Percentiles rank a stretch among this genome's conserved stretches.
Evolutionary conservation across 2,113 vertebrate genomes (phyloP).

Genomic region (Prietella phreatophila): DNA sequence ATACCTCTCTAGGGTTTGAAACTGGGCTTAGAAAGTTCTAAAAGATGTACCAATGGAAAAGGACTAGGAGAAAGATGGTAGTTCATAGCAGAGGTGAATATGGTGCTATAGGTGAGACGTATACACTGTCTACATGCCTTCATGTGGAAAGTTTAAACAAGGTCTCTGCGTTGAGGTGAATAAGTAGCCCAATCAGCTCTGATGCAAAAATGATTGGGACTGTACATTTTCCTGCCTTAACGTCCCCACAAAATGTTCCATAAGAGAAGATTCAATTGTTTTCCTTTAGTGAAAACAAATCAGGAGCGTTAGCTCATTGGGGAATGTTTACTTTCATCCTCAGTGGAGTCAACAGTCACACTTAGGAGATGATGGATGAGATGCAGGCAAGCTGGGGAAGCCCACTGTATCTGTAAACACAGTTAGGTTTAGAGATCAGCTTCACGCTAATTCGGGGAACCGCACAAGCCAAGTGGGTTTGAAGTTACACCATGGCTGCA

Average conservation of each 20-base stretch:
- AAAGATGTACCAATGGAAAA: conserved; percentile 1
- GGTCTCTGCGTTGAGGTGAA: neutral
- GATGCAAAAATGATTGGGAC: neutral
- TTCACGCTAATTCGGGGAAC: conserved; percentile 22
- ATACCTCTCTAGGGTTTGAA: conserved; percentile 66
- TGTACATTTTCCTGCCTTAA: conserved; percentile 11
- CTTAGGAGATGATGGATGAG: conserved; percentile 33
- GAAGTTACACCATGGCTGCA: neutral
- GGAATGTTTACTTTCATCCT: conserved; percentile 31
- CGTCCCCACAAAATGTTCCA: conserved; percentile 17
- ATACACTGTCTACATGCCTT: neutral
- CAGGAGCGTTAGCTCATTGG: conserved; percentile 3
- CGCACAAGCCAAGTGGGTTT: conserved; percentile 4
- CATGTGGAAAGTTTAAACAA: neutral
- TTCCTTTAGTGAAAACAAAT: conserved; percentile 28
- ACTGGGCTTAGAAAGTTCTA: conserved; percentile 63
- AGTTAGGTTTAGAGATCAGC: conserved; percentile 18
- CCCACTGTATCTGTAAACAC: conserved; percentile 7
- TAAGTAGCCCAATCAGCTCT: neutral
- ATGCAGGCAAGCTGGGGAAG: conserved; percentile 17
- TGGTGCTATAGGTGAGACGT: neutral
- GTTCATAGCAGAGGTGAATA: neutral
- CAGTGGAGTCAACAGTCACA: conserved; percentile 14
- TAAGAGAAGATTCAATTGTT: conserved; percentile 17
- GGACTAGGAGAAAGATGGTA: neutral